Evolutionary conservation across 2,888 invertebrate species (phyloP), one percentile per base, ranked within the genome.

Genomic region (Endomychus coccineus): DNA sequence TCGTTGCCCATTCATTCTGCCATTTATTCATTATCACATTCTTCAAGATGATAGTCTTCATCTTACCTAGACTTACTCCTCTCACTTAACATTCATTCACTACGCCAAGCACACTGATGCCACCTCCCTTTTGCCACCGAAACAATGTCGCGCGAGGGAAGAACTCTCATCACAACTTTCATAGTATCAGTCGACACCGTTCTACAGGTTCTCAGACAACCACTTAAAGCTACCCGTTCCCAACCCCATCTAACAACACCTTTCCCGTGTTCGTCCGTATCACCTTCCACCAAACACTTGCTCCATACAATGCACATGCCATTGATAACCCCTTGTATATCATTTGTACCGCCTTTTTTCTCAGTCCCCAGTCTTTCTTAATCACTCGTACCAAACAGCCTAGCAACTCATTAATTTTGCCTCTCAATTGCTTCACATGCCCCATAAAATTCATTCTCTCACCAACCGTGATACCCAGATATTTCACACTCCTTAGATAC

Each of bases 141-240:
- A n/a, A n/a, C n/a, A n/a, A n/a, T 6, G 17, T 31, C 25, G 24
- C 16, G n/a, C n/a, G n/a, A 33, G 14, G 25, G 25, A 10, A 11
- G 3, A 5, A 16, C 33, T 16, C 33, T 17, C 33, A 33, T 33
- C 15, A 33, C 13, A 2, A 24, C 33, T 16, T 10, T 3, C 33
- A 24, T 33, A 2, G 33, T 25, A 2, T 33, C 33, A n/a, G 24
- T 33, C 9, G 33, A 24, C 3, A 33, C 32, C n/a, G 33, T 25
- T 2, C 24, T 4, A 22, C 32, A 32, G 11, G 23, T 23, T 10
- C 23, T 13, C 16, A 32, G 33, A 12, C 24, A 16, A 11, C 16
- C 17, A 6, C 16, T 16, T n/a, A 24, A 4, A 2, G 7, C 11
- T 5, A 1, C 16, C 4, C 12, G 12, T 6, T 10, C 16, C n/a